Evolutionary conservation across 1,140 invertebrate genomes (phyloP).

Genomic region (Stenopsyche tienmushanensis): DNA sequence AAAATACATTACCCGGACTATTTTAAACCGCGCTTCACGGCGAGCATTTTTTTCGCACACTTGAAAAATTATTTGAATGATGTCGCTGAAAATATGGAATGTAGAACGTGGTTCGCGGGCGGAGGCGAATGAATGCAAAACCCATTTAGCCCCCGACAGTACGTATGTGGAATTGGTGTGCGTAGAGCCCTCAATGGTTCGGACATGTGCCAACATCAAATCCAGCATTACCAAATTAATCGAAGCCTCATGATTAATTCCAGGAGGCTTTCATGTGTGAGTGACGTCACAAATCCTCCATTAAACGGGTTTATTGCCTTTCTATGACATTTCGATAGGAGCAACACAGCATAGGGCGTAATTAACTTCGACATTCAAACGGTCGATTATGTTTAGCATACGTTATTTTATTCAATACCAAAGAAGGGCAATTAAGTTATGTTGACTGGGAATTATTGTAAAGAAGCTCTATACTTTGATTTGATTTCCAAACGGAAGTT

Average conservation of each 20-base stretch:
- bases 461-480: too few species aligned
- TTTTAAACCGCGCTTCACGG: too few species aligned
- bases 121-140: too few species aligned
- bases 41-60: neutral
- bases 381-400: too few species aligned
- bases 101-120: neutral
- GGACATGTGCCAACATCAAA: conserved; percentile 29
- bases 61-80: neutral
- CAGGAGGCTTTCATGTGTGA: conserved; percentile 20
- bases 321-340: too few species aligned
- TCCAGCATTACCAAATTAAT: conserved; percentile 25
- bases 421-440: too few species aligned
- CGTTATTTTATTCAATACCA: neutral
- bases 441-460: too few species aligned
- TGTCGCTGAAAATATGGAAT: neutral
- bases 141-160: neutral
- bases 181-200: neutral
- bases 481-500: too few species aligned
- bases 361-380: too few species aligned
- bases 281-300: conserved; percentile 36
- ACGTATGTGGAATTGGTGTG: neutral
- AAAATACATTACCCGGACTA: too few species aligned
- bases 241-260: conserved; percentile 30
- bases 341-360: too few species aligned
- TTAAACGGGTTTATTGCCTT: conserved; percentile 30